These are phyloP conservation scores for Indri indri DNA, from an alignment of 2,113 vertebrate species.

Conservation along the genomic window DNA sequence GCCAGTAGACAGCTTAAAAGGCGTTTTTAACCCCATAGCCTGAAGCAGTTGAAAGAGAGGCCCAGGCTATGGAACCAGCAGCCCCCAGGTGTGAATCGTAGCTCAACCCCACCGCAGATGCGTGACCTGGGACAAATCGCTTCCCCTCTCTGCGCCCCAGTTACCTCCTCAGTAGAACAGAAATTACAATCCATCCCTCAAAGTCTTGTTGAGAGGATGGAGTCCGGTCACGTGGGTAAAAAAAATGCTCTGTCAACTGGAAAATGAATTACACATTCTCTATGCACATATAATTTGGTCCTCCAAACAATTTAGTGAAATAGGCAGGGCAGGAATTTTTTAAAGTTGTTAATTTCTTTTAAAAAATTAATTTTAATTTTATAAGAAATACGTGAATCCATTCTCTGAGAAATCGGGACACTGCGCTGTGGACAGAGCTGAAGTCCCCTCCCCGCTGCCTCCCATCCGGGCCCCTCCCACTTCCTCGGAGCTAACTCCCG, in stretches of 20 bases:
- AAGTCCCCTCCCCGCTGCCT: neutral
- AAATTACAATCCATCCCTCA: neutral
- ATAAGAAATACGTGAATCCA: neutral
- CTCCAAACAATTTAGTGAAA: neutral
- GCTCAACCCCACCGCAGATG: rapidly evolving
- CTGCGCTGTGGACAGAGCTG: neutral
- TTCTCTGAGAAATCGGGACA: neutral
- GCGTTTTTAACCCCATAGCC: neutral
- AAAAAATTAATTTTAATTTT: slow-evolving; percentile 9
- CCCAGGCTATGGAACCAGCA: neutral
- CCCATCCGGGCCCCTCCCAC: neutral
- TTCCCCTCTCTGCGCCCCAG: neutral
- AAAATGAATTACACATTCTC: neutral
- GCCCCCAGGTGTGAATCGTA: neutral
- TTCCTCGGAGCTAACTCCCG: neutral
- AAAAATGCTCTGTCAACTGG: slow-evolving; percentile 33
- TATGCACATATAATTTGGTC: neutral
- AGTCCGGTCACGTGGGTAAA: neutral
- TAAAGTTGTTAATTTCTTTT: slow-evolving; percentile 29
- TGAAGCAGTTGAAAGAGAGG: neutral
- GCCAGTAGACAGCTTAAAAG: neutral
- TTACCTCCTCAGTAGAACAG: neutral
- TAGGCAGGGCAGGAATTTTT: neutral
- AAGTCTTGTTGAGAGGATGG: neutral
- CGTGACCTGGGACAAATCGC: neutral